Evolutionary conservation across 2,113 vertebrate species (phyloP).

Genomic region (Papio anubis): DNA sequence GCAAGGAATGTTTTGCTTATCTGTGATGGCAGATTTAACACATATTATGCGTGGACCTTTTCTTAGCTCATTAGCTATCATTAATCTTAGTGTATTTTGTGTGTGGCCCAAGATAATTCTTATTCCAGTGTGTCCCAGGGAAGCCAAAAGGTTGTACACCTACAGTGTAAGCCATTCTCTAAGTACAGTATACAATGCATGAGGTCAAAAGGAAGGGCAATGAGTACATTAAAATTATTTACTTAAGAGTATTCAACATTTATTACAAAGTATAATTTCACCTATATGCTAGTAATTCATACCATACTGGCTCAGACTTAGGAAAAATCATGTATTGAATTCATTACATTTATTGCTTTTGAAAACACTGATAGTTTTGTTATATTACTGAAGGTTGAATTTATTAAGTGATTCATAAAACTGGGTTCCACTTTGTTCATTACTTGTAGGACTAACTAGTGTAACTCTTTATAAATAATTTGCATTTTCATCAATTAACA

Average conservation of each 20-base stretch:
- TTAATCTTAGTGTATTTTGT: no score
- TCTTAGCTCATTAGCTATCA: no score
- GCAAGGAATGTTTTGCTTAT: no score
- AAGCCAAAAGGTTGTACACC: no score
- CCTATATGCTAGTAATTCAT: neutral
- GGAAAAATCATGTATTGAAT: constrained; percentile 15
- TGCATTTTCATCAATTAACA: constrained; percentile 44
- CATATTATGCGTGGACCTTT: no score
- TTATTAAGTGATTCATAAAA: constrained; percentile 36
- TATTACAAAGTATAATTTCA: constrained; percentile 59
- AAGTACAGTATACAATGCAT: constrained; percentile 29
- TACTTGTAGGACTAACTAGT: constrained; percentile 26
- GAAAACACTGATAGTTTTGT: constrained; percentile 32
- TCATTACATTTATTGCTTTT: constrained; percentile 47
- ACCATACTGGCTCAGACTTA: neutral
- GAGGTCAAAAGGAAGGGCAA: constrained; percentile 48
- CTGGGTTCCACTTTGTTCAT: constrained; percentile 53
- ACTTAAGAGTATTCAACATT: constrained; percentile 54
- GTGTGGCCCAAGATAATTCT: no score
- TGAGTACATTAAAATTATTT: constrained; percentile 58
- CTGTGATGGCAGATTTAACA: no score
- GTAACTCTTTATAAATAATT: constrained; percentile 36
- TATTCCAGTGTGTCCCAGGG: no score
- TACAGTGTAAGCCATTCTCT: constrained; percentile 15
- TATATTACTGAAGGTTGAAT: constrained; percentile 30